Base-by-base conservation (phyloP, 2,888 invertebrate species). In the Tridacna crocea region DNA sequence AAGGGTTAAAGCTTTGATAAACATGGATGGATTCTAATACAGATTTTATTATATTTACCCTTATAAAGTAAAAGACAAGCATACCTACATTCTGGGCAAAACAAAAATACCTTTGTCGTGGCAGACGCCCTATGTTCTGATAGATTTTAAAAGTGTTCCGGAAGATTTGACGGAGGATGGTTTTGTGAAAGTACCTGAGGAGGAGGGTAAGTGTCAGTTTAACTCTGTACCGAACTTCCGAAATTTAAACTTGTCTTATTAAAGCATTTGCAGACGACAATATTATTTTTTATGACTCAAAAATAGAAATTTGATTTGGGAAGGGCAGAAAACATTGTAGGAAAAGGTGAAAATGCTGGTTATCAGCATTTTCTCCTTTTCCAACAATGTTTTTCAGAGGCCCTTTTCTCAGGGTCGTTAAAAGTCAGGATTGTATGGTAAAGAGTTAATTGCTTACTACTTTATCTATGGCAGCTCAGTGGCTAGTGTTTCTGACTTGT, bases 141-240 rank as follows among this genome's bases (percentile, higher is more conserved):
- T 84, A 63, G 48, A 75, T n/a, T 78, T 73, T 4, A 77, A 74
- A 0, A 74, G 78, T 58, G 47, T 84, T 12, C 84, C 84, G 0
- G 80, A 76, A 17, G 73, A 70, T 46, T 55, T 79, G 48, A 76
- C 72, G 15, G 46, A 13, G 19, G 46, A 46, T 46, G 66, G 19
- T 19, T 46, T 3, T n/a, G 27, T 77, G 10, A 47, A 47, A 27
- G 48, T 19, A 10, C 26, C 58, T 66, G 68, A 60, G 73, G 73
- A 60, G 73, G 73, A 36, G 36, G 36, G 36, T 36, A 4, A 36
- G 51, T 51, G 26, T 55, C 26, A 68, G 27, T 68, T 68, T 24
- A 4, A 51, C 17, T 51, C 12, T 51, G 17, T 17, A 51, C 51
- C 12, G 51, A 12, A 51, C 13, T 13, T 13, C 12, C 13, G 12